These are phyloP conservation scores for Penelope pileata DNA, from an alignment of 2,113 vertebrate species.

Conservation along the genomic window DNA sequence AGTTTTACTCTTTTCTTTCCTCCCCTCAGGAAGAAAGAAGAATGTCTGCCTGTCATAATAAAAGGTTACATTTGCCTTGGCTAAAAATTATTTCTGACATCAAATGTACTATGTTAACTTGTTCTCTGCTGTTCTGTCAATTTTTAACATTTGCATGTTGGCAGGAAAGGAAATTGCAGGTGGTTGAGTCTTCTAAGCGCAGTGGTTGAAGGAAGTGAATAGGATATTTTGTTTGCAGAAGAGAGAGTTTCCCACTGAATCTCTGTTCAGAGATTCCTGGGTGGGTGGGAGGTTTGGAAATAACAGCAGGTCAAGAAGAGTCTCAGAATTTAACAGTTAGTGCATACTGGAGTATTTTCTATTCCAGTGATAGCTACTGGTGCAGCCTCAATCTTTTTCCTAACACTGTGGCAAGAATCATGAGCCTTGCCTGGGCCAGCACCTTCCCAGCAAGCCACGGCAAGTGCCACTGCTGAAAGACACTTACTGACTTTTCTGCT, in stretches of 20 bases:
- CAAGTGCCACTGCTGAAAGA: not conserved
- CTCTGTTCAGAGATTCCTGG: not conserved
- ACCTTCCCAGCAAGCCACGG: not conserved
- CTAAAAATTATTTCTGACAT: slow-evolving; percentile 1
- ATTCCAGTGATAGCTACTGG: not conserved
- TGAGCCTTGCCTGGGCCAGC: not conserved
- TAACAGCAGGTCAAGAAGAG: not conserved
- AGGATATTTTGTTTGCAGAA: not conserved
- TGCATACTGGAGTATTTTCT: not conserved
- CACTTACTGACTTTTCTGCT: fast-evolving
- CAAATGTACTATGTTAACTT: not conserved
- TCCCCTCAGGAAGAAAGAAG: not conserved
- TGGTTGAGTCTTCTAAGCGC: not conserved
- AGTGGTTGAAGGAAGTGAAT: not conserved
- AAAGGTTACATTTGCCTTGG: not conserved
- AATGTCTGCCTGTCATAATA: not conserved
- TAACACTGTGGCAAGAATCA: not conserved
- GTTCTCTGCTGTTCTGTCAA: not conserved
- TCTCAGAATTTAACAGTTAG: not conserved
- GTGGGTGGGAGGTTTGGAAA: not conserved
- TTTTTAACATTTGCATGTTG: not conserved
- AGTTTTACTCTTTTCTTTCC: not conserved
- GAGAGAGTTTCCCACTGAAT: not conserved
- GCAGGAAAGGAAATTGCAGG: not conserved
- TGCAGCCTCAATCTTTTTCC: not conserved